phyloP scores from a whole-genome alignment of 1,140 invertebrate genomes.

The Euglossa dilemma region DNA sequence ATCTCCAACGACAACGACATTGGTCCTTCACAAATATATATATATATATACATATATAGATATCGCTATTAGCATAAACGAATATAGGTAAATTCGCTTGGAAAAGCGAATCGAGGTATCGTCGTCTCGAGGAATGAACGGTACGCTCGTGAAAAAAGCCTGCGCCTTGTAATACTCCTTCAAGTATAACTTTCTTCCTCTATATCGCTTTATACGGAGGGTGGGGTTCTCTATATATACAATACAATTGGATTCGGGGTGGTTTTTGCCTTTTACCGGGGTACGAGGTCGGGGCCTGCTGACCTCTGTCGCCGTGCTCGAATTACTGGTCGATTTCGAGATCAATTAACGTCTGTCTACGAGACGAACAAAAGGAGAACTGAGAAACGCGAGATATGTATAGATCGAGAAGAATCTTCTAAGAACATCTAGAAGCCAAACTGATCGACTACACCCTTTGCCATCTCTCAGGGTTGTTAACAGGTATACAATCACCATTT shows the following conservation, averaged over 20 bases:
- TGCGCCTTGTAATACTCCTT: neutral
- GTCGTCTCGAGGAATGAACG: neutral
- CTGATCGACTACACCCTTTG: neutral
- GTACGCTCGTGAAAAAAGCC: slow-evolving; percentile 42
- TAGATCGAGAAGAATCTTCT: neutral
- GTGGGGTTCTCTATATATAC: slow-evolving; percentile 32
- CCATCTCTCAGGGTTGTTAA: too few relatives aligned
- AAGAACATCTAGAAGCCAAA: too few relatives aligned
- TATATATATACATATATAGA: too few relatives aligned
- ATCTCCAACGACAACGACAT: neutral
- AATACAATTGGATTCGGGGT: slow-evolving; percentile 38
- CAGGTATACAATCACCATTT: too few relatives aligned
- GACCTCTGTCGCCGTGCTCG: slow-evolving; percentile 48
- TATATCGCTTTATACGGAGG: slow-evolving; percentile 17
- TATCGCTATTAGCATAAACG: neutral
- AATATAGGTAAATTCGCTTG: slow-evolving; percentile 37
- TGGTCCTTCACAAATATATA: neutral
- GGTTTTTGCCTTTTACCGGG: slow-evolving; percentile 45
- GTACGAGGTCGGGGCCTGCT: slow-evolving; percentile 48
- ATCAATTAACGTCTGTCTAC: slow-evolving; percentile 1
- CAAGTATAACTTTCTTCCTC: slow-evolving; percentile 10
- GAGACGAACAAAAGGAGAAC: neutral
- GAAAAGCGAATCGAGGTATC: neutral
- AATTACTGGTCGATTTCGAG: neutral
- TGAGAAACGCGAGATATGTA: neutral